Base-by-base conservation (phyloP, 2,888 invertebrate species). In the Cephus runcator region DNA sequence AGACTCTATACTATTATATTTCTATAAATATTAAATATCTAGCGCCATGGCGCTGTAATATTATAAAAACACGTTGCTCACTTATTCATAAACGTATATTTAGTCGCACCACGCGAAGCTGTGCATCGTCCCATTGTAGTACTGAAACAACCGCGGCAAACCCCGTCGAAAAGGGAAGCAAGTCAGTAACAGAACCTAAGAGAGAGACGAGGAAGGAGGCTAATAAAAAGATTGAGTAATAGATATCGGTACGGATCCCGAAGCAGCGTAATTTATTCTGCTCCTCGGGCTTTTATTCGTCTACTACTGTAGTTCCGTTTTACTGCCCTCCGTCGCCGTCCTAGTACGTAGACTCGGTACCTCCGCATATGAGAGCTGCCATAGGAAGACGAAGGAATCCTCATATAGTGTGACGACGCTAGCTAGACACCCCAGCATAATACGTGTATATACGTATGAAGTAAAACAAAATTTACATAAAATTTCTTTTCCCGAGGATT, bases 311-410 rank as follows among this genome's bases (percentile, higher is more conserved):
- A 79, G 76, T 82, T 77, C 76, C 81, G 78, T 81, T 83, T 83
- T 81, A 83, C 79, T 79, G 78, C 79, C 79, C 76, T 79, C 77
- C 82, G 83, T 83, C 83, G 82, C 83, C 82, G 56, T 36, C 56
- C 75, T 31, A 31, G 34, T 31, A 40, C 33, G 71, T 30, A 33
- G 35, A n/a, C 74, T 74, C n/a, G 35, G 56, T 56, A 56, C 56
- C 9, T 23, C 9, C 56, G 15, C 56, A 23, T 56, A 56, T 56
- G 56, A 56, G 23, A 56, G 23, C 56, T 2, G 56, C 56, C 23
- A 23, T 56, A 56, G 23, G 23, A 56, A 23, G 56, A 23, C 56
- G 56, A 56, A 56, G 56, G 56, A 56, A 56, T 56, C 56, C 56
- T 23, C 23, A 56, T 56, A 56, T 15, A 56, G 56, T 40, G 35